phyloP scores from a whole-genome alignment of 64 coral and sea anemone species.

The Orbicella faveolata region DNA sequence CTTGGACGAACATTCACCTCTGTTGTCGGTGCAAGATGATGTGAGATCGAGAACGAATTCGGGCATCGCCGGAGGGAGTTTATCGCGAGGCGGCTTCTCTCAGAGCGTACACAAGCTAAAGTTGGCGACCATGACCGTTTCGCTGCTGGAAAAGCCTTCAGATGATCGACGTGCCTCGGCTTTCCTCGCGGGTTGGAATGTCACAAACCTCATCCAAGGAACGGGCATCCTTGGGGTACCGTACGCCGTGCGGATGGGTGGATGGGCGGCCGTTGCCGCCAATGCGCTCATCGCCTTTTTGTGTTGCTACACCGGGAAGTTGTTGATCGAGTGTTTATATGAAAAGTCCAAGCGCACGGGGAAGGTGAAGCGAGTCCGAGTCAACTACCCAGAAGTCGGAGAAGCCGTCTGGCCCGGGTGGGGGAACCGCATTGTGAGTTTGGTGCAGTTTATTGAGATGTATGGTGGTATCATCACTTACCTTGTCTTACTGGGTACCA shows the following conservation, averaged over 20 bases:
- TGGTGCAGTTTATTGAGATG: slow-evolving; percentile 90
- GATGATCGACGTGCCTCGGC: slow-evolving; percentile 74
- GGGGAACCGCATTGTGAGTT: slow-evolving; percentile 79
- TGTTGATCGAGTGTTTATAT: slow-evolving; percentile 85
- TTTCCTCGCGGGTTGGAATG: slow-evolving; percentile 82
- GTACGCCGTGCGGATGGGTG: slow-evolving; percentile 81
- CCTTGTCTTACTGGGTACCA: slow-evolving; percentile 75
- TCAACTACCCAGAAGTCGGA: slow-evolving; percentile 86
- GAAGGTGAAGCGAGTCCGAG: slow-evolving; percentile 56
- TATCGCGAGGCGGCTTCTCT: slow-evolving; percentile 26
- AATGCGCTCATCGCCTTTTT: slow-evolving; percentile 64
- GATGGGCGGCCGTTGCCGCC: slow-evolving; percentile 68
- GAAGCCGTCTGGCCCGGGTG: slow-evolving; percentile 86
- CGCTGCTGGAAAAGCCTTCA: slow-evolving; percentile 76
- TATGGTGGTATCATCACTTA: slow-evolving; percentile 82
- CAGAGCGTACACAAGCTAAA: slow-evolving; percentile 65
- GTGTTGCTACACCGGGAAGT: slow-evolving; percentile 83
- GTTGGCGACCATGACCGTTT: slow-evolving; percentile 67
- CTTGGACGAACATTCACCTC: slow-evolving; percentile 7
- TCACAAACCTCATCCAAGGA: slow-evolving; percentile 87
- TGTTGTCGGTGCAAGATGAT: neutral
- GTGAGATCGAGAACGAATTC: neutral
- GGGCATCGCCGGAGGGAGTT: neutral
- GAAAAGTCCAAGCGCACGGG: slow-evolving; percentile 68
- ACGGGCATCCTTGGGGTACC: slow-evolving; percentile 81